These are phyloP conservation scores for Mus spicilegus DNA, from an alignment of 2,113 vertebrate genomes.

Conservation along the genomic window DNA sequence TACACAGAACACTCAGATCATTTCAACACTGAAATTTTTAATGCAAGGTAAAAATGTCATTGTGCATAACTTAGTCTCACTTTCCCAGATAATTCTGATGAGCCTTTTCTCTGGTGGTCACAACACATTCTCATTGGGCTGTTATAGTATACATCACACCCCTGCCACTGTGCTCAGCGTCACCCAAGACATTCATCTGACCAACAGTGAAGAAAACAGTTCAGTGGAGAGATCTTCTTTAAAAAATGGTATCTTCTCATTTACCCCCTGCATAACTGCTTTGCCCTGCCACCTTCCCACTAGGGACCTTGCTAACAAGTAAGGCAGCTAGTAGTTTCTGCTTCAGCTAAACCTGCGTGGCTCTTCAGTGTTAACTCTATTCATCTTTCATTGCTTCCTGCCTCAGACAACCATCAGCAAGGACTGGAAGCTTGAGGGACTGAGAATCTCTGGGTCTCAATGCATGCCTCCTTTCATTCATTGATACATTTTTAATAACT, in stretches of 20 bases:
- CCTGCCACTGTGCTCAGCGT: background rate
- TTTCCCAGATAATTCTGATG: background rate
- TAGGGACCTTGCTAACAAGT: background rate
- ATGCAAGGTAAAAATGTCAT: background rate
- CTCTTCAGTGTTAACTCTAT: conserved; percentile 68
- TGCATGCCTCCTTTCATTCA: background rate
- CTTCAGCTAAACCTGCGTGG: conserved; percentile 9
- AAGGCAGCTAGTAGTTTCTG: background rate
- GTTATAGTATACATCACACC: background rate
- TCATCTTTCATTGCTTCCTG: conserved; percentile 84
- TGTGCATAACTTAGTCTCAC: background rate
- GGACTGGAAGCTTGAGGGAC: background rate
- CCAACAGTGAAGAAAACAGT: background rate
- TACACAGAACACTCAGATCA: background rate
- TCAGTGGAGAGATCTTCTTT: background rate
- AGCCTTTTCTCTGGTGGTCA: background rate
- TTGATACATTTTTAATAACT: background rate
- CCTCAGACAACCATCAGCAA: background rate
- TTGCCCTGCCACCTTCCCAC: background rate
- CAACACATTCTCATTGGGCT: background rate
- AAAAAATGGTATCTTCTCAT: background rate
- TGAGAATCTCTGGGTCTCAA: background rate
- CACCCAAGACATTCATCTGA: background rate
- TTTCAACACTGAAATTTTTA: conserved; percentile 5
- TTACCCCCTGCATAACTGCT: background rate